phyloP scores from a whole-genome alignment of 2,797 vertebrate species.

The Pantherophis alleghaniensis region DNA sequence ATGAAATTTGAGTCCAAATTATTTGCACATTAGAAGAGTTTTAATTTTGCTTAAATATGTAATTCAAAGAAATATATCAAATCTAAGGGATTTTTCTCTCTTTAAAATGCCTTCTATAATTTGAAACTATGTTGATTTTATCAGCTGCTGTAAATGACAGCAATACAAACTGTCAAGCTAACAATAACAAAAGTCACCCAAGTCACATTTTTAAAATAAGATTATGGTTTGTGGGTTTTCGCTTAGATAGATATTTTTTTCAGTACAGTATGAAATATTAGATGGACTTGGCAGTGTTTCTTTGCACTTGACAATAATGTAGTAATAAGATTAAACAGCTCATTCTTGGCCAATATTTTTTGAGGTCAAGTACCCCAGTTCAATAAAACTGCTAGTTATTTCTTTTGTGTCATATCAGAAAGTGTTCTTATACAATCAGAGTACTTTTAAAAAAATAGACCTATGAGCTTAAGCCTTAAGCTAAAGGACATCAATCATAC shows the following conservation, averaged over 20 bases:
- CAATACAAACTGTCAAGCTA: neutral
- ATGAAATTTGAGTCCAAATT: constrained; percentile 11
- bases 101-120: neutral
- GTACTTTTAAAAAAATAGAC: neutral
- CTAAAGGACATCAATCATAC: neutral
- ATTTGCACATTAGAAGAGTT: neutral
- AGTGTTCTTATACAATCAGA: constrained; percentile 1
- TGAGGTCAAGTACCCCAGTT: constrained; percentile 13
- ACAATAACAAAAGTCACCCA: neutral
- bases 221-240: neutral
- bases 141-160: neutral
- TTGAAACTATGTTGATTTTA: neutral
- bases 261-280: constrained; percentile 28
- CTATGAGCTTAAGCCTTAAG: constrained; percentile 4
- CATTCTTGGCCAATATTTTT: constrained; percentile 7
- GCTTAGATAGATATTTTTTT: constrained; percentile 29
- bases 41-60: constrained; percentile 46
- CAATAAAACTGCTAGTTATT: neutral
- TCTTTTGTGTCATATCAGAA: neutral
- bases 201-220: constrained; percentile 11
- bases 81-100: neutral
- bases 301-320: constrained; percentile 51
- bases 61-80: constrained; percentile 48
- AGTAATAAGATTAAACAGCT: constrained; percentile 50
- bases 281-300: constrained; percentile 32